Evolutionary conservation across 1,140 invertebrate genomes (phyloP).

Genomic region (Gyrodactylus bullatarudis): DNA sequence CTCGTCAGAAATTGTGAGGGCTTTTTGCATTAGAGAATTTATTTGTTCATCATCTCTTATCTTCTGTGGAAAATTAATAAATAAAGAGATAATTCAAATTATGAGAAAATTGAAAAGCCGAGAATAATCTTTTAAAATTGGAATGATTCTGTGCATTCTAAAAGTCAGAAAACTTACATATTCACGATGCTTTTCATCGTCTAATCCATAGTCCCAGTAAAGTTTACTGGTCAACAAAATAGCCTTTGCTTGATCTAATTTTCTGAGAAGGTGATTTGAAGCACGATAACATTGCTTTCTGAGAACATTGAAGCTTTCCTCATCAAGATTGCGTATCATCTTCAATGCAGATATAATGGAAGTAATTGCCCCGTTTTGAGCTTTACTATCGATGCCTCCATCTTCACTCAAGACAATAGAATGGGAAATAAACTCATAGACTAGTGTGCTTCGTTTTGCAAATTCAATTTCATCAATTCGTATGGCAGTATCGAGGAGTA

Average conservation of each 20-base stretch:
- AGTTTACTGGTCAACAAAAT: conserved; percentile 60
- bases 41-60: not conserved
- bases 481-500: conserved; percentile 63
- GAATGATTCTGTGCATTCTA: too few relatives aligned
- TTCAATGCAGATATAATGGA: conserved; percentile 75
- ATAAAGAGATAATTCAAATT: too few relatives aligned
- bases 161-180: too few relatives aligned
- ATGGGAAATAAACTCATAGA: conserved; percentile 88
- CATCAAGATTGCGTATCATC: conserved; percentile 44
- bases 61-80: too few relatives aligned
- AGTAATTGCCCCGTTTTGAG: conserved; percentile 68
- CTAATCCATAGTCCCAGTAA: conserved; percentile 55
- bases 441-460: conserved; percentile 67
- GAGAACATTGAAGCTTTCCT: conserved; percentile 77
- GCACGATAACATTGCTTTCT: conserved; percentile 65
- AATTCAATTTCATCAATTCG: conserved; percentile 62
- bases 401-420: conserved; percentile 91
- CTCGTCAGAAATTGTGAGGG: conserved; percentile 54
- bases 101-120: too few relatives aligned
- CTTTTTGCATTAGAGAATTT: not conserved
- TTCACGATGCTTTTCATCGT: not conserved
- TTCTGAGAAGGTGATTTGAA: conserved; percentile 70
- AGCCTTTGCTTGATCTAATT: conserved; percentile 72
- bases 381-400: conserved; percentile 84
- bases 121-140: too few relatives aligned